Conservation (phyloP, 2,113 vertebrate genomes). For the Bujurquina vittata region DNA sequence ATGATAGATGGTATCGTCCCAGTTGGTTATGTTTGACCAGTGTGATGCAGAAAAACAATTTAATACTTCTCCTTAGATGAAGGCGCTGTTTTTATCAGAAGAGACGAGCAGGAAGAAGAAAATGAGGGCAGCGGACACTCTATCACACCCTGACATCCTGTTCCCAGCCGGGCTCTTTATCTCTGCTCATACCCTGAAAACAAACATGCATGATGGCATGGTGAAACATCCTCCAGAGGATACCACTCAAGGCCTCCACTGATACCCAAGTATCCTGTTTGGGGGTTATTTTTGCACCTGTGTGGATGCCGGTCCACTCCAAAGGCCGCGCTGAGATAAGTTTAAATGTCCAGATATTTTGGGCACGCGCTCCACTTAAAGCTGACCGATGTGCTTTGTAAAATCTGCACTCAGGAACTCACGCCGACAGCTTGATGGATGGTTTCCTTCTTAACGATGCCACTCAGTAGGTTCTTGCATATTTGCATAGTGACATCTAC, state of each 20-base stretch:
- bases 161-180: slow-evolving; percentile 3
- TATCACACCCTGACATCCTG: slow-evolving; percentile 52
- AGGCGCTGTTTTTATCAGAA: slow-evolving; percentile 2
- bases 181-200: slow-evolving; percentile 35
- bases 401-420: slow-evolving; percentile 52
- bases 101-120: not conserved
- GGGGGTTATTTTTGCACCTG: slow-evolving; percentile 39
- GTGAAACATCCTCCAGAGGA: not conserved
- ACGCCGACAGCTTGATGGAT: slow-evolving; percentile 67
- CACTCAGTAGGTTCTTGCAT: slow-evolving; percentile 56
- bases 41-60: slow-evolving; percentile 20
- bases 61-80: slow-evolving; percentile 29
- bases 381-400: slow-evolving; percentile 52
- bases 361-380: slow-evolving; percentile 46
- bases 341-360: slow-evolving; percentile 58
- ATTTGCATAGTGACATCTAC: slow-evolving; percentile 17
- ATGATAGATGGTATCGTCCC: slow-evolving; percentile 48
- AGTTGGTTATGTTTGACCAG: slow-evolving; percentile 45
- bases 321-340: slow-evolving; percentile 51
- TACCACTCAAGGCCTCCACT: not conserved
- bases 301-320: slow-evolving; percentile 25
- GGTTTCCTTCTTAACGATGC: slow-evolving; percentile 45
- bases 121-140: slow-evolving; percentile 12
- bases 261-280: slow-evolving; percentile 6
- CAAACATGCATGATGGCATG: slow-evolving; percentile 14